Base-by-base conservation (phyloP, 1,140 invertebrate genomes). In the Leptinotarsa texana region DNA sequence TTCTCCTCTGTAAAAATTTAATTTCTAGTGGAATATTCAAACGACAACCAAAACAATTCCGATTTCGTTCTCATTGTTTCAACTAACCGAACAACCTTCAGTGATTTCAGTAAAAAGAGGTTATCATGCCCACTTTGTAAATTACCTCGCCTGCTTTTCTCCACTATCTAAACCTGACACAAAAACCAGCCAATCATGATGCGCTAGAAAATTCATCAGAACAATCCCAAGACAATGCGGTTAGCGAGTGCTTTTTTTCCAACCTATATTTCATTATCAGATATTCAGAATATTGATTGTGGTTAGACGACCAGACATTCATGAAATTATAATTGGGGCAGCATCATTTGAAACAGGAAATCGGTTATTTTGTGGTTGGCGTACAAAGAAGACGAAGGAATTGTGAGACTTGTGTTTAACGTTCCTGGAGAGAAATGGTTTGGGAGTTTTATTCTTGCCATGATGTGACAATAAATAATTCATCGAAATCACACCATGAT, bases 331-430 rank as follows among this genome's bases (percentile, higher is more conserved):
- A 65, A 65, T 65, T 65, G 63, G 63, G 63, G 27, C 63, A 17
- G 27, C 27, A 65, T 65, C 63, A 33, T 65, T 65, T 22, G 21
- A 65, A 65, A 33, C 63, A 65, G 63, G 63, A 65, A 65, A 65
- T 65, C 63, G 63, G 27, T 65, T 65, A 22, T 65, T 65, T 65
- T 65, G 63, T 65, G 63, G 63, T 65, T 65, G 21, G n/a, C 51
- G 17, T 57, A 17, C 51, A 57, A 57, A 57, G 51, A 5, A 18
- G 51, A 18, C 17, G 51, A 57, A 15, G 51, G 3, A 18, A 57
- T 18, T 15, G 51, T 57, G 51, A 57, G 51, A 57, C 51, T 57
- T 18, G 51, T 57, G 51, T 57, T 2, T 15, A 57, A 57, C 15
- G 13, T 57, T n/a, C 51, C 6, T 57, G 1, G 4, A 18, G 13